Percentiles rank a stretch among this genome's conserved stretches.
These are phyloP conservation scores for Marasmarcha lunaedactyla DNA, from an alignment of 2,888 invertebrate species.

Conservation along the genomic window DNA sequence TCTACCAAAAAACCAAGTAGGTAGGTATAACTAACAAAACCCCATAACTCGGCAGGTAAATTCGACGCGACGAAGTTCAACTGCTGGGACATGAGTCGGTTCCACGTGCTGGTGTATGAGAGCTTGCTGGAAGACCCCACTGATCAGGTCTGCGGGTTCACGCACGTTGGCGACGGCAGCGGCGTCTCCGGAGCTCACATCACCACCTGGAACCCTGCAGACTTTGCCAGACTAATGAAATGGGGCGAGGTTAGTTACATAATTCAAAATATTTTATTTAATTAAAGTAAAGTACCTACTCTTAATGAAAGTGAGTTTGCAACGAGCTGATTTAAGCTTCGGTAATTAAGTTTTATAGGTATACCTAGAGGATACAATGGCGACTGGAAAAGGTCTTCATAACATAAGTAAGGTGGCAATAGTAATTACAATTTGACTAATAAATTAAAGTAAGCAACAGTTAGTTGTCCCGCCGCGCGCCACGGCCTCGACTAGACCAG, in stretches of 20 bases:
- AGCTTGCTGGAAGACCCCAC: conserved; percentile 79
- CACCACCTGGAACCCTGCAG: conserved; percentile 79
- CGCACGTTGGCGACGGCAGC: conserved; percentile 77
- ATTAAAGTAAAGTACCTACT: not conserved
- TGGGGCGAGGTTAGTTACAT: conserved; percentile 78
- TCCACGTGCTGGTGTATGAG: conserved; percentile 79
- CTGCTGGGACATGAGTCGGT: conserved; percentile 78
- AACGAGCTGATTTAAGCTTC: too few relatives aligned
- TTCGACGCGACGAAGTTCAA: conserved; percentile 76
- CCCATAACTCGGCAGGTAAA: conserved; percentile 69
- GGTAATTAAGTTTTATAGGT: too few relatives aligned
- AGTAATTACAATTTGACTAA: too few relatives aligned
- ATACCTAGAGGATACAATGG: too few relatives aligned
- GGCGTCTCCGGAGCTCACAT: conserved; percentile 74
- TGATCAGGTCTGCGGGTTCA: conserved; percentile 81
- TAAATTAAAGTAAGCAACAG: too few relatives aligned
- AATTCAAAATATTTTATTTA: conserved; percentile 1
- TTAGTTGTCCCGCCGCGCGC: too few relatives aligned
- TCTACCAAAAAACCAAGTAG: too few relatives aligned
- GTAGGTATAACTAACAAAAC: too few relatives aligned
- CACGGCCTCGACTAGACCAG: too few relatives aligned
- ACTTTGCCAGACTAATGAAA: conserved; percentile 76
- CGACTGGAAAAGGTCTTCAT: too few relatives aligned
- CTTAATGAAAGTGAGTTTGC: too few relatives aligned
- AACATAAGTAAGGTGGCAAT: too few relatives aligned